Conservation (phyloP, 2,113 vertebrate genomes). For the Oreochromis niloticus region DNA sequence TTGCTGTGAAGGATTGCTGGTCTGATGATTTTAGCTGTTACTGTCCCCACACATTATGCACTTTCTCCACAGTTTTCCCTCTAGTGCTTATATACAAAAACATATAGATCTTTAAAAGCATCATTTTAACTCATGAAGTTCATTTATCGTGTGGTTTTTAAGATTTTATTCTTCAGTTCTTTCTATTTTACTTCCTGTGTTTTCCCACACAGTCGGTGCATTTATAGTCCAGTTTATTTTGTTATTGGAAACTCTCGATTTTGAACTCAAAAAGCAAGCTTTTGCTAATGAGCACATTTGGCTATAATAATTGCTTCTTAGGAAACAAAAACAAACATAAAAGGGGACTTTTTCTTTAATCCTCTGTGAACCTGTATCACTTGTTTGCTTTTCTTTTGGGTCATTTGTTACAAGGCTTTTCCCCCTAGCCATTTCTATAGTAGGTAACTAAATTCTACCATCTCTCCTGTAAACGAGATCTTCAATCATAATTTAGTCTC, state of each 20-base stretch:
- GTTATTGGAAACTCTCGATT: background rate
- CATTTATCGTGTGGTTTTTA: background rate
- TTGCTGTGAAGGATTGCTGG: background rate
- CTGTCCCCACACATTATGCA: background rate
- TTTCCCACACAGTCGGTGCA: background rate
- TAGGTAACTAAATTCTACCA: conserved; percentile 13
- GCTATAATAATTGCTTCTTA: background rate
- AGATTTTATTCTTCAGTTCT: background rate
- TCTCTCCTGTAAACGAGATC: conserved; percentile 39
- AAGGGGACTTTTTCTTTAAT: background rate
- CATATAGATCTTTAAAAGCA: background rate
- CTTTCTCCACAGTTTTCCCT: background rate
- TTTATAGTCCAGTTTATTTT: background rate
- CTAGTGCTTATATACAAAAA: background rate
- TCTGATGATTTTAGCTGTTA: background rate
- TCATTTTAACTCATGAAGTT: background rate
- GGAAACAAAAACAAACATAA: background rate
- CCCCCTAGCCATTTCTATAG: background rate
- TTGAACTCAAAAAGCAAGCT: background rate
- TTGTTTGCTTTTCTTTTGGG: background rate
- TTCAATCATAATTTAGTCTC: conserved; percentile 64
- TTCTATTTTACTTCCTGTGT: background rate
- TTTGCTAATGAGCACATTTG: background rate
- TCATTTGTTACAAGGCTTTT: conserved; percentile 4
- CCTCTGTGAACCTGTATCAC: background rate